Evolutionary conservation across 1,140 invertebrate genomes (phyloP), one percentile per base, ranked within the genome.

Genomic region (Paracyclopina nana): DNA sequence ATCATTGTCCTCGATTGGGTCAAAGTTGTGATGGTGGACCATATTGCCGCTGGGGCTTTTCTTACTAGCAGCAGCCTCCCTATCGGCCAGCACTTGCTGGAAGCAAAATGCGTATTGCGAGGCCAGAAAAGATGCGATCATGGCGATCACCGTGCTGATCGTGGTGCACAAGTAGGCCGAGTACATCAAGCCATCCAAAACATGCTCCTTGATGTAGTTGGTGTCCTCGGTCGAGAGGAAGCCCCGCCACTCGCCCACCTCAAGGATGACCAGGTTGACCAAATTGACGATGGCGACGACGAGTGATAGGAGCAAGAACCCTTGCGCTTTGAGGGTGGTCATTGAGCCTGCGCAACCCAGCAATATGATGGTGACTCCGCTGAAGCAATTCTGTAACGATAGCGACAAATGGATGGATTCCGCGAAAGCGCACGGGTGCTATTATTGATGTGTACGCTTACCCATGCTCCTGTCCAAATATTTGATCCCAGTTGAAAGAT

Each of bases 391-490:
- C 42, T 44, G 12, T 4, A 25, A 30, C 8, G 18, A 11, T 11
- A 42, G 18, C 9, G 18, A 42, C 8, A 42, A 42, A 18, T 31
- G 14, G 14, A 31, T 31, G 29, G 29, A 9, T 20, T 4, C 8
- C 5, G 8, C 5, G 34, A 38, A 4, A 38, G 2, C 2, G 3
- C 2, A 4, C 14, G 29, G 8, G 8, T 31, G 8, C 8, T 31
- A 31, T 31, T 14, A 31, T 14, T 8, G 8, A 31, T 9, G 14
- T 9, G 8, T 8, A 31, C 41, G 9, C 16, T 67, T 60, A 68
- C 68, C 65, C 66, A 68, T 53, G 62, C 55, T 55, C 68, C 68
- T 27, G 66, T 64, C 57, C 64, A 63, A 44, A 70, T 56, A 51
- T 68, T 67, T 42, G 62, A 63, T 25, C 63, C 63, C 11, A 68